These are phyloP conservation scores for Felis catus DNA, from an alignment of 2,113 vertebrate species.

Conservation along the genomic window F.catus_Fca126_mat1.0 CM031428.1:36781501-36782000, in stretches of 20 bases:
- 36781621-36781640: background rate
- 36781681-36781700: background rate
- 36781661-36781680: background rate
- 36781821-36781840: background rate
- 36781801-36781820: background rate
- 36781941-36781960: background rate
- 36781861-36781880: background rate
- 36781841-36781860: background rate
- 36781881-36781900: background rate
- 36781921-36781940: background rate
- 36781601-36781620: background rate
- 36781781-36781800: background rate
- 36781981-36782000: background rate
- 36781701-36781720: background rate
- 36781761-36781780: background rate
- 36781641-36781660: background rate
- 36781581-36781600: background rate
- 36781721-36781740: background rate
- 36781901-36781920: background rate
- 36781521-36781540: background rate
- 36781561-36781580: background rate
- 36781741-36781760: background rate
- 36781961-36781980: background rate
- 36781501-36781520: no score
- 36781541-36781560: background rate